Evolutionary conservation across 2,113 vertebrate genomes (phyloP).

Genomic region (Clinocottus analis): DNA sequence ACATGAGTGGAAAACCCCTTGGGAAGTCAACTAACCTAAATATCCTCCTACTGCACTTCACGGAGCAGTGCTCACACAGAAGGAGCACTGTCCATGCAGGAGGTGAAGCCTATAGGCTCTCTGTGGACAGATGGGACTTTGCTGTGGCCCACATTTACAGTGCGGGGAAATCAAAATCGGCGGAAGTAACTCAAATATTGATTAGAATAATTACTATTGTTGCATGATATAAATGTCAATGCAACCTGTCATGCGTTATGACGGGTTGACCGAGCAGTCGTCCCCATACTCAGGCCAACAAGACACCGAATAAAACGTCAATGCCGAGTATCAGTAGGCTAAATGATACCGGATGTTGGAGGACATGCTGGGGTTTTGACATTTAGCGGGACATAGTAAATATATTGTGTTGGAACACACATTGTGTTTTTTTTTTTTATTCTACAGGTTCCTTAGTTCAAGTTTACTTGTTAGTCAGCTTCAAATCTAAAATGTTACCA

Average conservation of each 20-base stretch:
- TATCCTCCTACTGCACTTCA: neutral
- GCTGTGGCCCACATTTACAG: neutral
- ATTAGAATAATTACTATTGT: neutral
- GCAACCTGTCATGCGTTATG: neutral
- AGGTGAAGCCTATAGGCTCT: neutral
- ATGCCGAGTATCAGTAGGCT: too few species aligned
- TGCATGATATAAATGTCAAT: neutral
- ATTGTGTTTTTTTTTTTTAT: too few species aligned
- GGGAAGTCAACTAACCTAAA: conserved; percentile 32
- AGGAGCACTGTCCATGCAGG: neutral
- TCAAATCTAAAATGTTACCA: neutral
- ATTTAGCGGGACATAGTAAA: too few species aligned
- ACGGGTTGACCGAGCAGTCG: too few species aligned
- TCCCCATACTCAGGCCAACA: neutral
- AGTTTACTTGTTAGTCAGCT: neutral
- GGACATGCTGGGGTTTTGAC: too few species aligned
- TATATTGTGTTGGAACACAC: too few species aligned
- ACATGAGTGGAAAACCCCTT: neutral
- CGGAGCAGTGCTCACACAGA: neutral
- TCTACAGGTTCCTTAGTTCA: neutral
- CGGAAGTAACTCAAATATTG: neutral
- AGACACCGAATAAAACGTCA: neutral
- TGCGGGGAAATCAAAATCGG: too few species aligned
- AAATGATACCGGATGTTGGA: too few species aligned
- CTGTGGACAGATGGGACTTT: neutral